Base-by-base conservation (phyloP, 1,140 invertebrate species). In the Habropoda laboriosa region DNA sequence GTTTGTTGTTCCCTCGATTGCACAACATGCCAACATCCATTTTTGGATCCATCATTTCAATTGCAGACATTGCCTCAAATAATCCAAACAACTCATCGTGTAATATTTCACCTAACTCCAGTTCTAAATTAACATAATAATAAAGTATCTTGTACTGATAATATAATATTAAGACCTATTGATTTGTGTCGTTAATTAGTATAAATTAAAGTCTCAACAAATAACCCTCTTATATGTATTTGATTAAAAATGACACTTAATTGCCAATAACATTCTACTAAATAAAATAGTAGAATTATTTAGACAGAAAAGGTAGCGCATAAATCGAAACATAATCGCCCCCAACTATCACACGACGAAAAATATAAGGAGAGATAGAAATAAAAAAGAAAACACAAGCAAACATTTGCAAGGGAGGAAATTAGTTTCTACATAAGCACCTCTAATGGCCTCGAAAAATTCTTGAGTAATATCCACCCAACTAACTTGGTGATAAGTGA, bases 41-140 rank as follows among this genome's bases (percentile, higher is more conserved):
- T 95, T 99, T 99, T 1, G 98, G 98, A 93, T 99, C 98, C 98
- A 99, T 99, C 97, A 99, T 99, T 93, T 99, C 99, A 90, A 99
- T 99, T 0, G 99, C 99, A 13, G 98, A 99, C 99, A 99, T 99
- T 0, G 98, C 98, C 93, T 99, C 99, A 94, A 99, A 99, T 27
- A 99, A 93, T 1, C 98, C 98, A 95, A 99, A 98, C 27, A 97
- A 91, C 67, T 97, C 96, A 94, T 98, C 97, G 89, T 98, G 97
- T 18, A 98, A 92, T 16, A 99, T 92, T 92, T 99, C 97, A 24
- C 98, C 98, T 53, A 98, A 92, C 86, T 97, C 94, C 51, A 99
- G 91, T 89, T 97, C 97, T 97, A 82, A 45, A 88, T 12, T 7
- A 79, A 73, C 68, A 51, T 3, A 53, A 72, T 16, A 75, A 45